A percentile compares a stretch with the other conserved stretches of the same genome.
These are phyloP conservation scores for Alexandromys fortis DNA, from an alignment of 2,113 vertebrate genomes.

Conservation along the genomic window DNA sequence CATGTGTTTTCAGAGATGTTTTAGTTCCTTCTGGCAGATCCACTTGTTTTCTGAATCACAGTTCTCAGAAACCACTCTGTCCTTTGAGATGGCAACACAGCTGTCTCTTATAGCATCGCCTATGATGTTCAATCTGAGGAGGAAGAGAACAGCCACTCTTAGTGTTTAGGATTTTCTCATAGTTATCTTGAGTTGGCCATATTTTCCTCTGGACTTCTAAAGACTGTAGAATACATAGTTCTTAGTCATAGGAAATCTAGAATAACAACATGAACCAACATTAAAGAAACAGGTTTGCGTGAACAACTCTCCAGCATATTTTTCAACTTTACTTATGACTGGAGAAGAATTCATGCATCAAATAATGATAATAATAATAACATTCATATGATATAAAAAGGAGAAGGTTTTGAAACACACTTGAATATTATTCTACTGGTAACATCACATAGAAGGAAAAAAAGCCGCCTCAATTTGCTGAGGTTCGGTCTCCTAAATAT, in stretches of 20 bases:
- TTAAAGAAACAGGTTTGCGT: neutral
- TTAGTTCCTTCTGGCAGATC: neutral
- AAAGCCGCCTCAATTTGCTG: neutral
- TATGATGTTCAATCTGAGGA: neutral
- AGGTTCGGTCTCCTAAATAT: neutral
- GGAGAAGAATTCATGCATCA: neutral
- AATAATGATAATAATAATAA: no score
- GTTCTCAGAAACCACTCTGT: neutral
- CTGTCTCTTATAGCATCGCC: neutral
- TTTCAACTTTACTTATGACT: neutral
- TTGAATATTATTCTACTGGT: neutral
- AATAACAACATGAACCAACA: neutral
- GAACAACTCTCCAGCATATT: neutral
- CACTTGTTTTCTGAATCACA: neutral
- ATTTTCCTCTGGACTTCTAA: neutral
- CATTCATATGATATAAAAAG: neutral
- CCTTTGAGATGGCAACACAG: accelerated
- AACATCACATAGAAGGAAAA: neutral
- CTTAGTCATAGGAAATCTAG: no score
- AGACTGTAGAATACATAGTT: neutral
- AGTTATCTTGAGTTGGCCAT: neutral
- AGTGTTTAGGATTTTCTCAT: neutral
- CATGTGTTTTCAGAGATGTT: neutral
- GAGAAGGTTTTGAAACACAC: neutral
- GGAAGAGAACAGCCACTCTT: neutral